These are phyloP conservation scores for Carcharodon carcharias DNA, from an alignment of 2,797 vertebrate genomes.

Conservation along the genomic window DNA sequence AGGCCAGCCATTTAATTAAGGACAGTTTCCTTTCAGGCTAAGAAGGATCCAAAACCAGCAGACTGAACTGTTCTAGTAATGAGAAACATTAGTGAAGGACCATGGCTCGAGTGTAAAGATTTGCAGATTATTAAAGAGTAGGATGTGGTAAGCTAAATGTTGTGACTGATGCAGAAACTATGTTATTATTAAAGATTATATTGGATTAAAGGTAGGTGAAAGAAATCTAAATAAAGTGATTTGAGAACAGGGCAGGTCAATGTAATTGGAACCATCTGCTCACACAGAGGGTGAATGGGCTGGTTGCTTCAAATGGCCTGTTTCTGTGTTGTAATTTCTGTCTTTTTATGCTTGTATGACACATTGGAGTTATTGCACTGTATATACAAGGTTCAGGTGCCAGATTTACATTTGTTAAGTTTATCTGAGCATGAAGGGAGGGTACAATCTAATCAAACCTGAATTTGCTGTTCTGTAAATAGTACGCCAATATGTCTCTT, in stretches of 20 bases:
- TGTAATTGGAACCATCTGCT: neutral
- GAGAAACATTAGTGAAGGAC: neutral
- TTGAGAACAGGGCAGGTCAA: neutral
- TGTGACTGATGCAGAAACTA: neutral
- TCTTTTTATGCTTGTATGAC: neutral
- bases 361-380: neutral
- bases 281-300: neutral
- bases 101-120: neutral
- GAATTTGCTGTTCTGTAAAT: neutral
- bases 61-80: neutral
- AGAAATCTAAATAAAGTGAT: neutral
- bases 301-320: neutral
- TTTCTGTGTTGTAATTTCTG: neutral
- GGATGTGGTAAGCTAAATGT: neutral
- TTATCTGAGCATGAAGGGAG: neutral
- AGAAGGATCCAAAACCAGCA: neutral
- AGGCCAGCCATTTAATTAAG: neutral
- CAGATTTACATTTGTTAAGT: neutral
- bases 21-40: neutral
- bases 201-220: neutral
- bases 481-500: neutral
- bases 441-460: neutral
- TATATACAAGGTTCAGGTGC: neutral
- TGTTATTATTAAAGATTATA: neutral
- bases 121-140: neutral